Base-by-base conservation (phyloP, 2,888 invertebrate genomes). In the Hartigia nigra region DNA sequence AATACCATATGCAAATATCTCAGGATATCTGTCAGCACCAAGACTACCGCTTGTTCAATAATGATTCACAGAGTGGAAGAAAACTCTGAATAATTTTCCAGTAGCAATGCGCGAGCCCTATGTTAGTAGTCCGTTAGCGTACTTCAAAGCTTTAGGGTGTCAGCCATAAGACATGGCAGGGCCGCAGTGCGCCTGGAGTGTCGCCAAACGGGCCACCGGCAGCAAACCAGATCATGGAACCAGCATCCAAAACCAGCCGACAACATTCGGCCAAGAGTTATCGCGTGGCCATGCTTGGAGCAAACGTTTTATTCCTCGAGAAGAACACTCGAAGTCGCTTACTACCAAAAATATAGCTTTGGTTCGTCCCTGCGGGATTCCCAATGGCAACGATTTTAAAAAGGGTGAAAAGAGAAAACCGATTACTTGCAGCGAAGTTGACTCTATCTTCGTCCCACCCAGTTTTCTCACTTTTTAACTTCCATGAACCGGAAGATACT, bases 171-270 rank as follows among this genome's bases (percentile, higher is more conserved):
- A 80, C 80, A 78, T 79, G 80, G 77, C 79, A 81, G 83, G 88
- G 88, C 89, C 88, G 90, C 91, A 91, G 86, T 91, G 91, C 91
- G 91, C 88, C 90, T 91, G 91, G 91, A 91, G 84, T 84, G 79
- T 82, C 87, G 91, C 91, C 91, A 91, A 90, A 85, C 86, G 86
- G 87, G 88, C 86, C 88, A 84, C 83, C 82, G 80, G 81, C 82
- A 79, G 82, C 81, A 80, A 83, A 83, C 81, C 82, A 77, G 82
- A 83, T 82, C 82, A 82, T 80, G 80, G 79, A 78, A 80, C 81
- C 81, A 83, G 81, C 84, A 82, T 83, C 84, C 79, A 78, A 83
- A 81, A 84, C 84, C 84, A 80, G 82, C 84, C 82, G 81, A 80
- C 81, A 80, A 83, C 78, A 82, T 82, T 82, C 82, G 77, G 79